A percentile compares a stretch with the other conserved stretches of the same genome.
Conservation (phyloP, 2,113 vertebrate species). For the Daboia siamensis region DNA sequence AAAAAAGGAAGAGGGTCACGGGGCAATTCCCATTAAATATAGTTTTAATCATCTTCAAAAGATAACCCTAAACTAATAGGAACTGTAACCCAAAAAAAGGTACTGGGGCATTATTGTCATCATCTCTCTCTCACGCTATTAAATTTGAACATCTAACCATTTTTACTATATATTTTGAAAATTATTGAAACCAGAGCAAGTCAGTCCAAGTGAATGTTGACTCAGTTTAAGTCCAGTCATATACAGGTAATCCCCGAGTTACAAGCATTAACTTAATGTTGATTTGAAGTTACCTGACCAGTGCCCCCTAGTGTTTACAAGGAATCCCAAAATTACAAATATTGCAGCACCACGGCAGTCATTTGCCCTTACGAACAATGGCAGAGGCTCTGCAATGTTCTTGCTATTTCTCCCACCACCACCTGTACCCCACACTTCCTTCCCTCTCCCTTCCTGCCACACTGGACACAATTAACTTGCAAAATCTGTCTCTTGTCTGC, state of each 20-base stretch:
- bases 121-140: background rate
- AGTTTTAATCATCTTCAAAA: background rate
- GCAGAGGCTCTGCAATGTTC: no score
- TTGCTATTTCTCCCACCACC: no score
- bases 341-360: no score
- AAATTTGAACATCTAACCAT: background rate
- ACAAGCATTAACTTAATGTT: no score
- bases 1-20: background rate
- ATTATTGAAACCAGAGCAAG: background rate
- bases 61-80: background rate
- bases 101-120: background rate
- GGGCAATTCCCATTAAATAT: background rate
- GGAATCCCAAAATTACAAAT: no score
- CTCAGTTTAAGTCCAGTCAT: background rate
- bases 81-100: background rate
- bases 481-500: no score
- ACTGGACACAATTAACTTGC: no score
- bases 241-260: background rate
- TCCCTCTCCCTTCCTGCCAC: no score
- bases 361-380: no score
- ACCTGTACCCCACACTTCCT: no score
- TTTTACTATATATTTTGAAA: background rate
- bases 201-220: background rate
- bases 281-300: no score
- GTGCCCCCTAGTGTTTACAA: no score